Evolutionary conservation across 1,140 invertebrate genomes (phyloP).

Genomic region (Drosophila ironensis): DNA sequence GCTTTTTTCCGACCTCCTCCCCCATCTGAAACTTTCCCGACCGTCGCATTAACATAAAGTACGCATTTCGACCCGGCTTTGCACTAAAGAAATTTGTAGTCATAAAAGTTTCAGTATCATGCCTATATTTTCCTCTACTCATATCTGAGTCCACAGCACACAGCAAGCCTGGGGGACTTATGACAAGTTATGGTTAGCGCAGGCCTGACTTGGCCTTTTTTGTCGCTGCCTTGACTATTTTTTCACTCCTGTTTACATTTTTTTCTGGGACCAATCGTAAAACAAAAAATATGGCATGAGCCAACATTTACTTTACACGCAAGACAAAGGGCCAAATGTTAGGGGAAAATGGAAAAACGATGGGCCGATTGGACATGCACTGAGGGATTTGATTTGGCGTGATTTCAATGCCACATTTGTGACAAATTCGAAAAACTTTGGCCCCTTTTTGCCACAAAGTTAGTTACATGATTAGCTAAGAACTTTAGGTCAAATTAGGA

Average conservation of each 20-base stretch:
- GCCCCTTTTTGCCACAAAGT: too few relatives aligned
- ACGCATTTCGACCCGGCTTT: constrained; percentile 45
- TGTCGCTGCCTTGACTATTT: background rate
- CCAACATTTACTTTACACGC: constrained; percentile 48
- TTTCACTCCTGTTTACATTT: constrained; percentile 10
- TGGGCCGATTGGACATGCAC: constrained; percentile 31
- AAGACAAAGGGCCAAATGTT: constrained; percentile 24
- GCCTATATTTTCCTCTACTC: constrained; percentile 33
- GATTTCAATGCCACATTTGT: too few relatives aligned
- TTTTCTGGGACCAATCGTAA: constrained; percentile 48
- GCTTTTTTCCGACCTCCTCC: constrained; percentile 19
- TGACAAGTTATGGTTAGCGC: constrained; percentile 56
- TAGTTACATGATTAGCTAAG: too few relatives aligned
- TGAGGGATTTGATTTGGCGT: too few relatives aligned
- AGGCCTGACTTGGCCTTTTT: constrained; percentile 34
- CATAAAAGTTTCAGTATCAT: constrained; percentile 70
- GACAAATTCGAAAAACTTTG: too few relatives aligned
- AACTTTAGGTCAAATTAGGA: background rate
- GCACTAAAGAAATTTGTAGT: constrained; percentile 64
- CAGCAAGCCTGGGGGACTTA: constrained; percentile 32
- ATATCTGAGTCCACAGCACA: constrained; percentile 17
- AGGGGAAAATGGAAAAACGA: constrained; percentile 11
- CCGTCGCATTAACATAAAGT: constrained; percentile 57
- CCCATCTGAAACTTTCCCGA: constrained; percentile 19
- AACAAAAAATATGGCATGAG: constrained; percentile 51